Base-by-base conservation (phyloP, 2,797 vertebrate species). In the Coreius guichenoti region DNA sequence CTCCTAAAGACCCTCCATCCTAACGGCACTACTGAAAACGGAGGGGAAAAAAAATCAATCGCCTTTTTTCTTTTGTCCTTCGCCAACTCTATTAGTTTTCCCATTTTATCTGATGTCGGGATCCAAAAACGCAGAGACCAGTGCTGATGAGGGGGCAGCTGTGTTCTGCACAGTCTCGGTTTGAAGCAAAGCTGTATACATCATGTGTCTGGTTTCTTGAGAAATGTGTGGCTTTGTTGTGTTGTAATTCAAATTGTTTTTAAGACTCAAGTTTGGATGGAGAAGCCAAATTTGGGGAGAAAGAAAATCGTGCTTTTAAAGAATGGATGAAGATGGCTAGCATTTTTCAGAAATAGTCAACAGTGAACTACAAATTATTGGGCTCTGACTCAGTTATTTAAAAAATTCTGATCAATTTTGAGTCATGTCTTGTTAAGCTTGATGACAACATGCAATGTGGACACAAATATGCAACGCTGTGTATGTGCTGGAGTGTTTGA, bases 1-100 rank as follows among this genome's bases (percentile, higher is more conserved):
- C 93, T 93, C 92, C 93, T 95, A 95, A 95, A 94, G 95, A 94
- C 95, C 92, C 91, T 90, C 83, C 87, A 80, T 93, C 93, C 90
- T 93, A 89, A 94, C 72, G 87, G 92, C 90, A 92, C 89, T 87
- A 89, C 58, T 90, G 90, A 93, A 94, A 93, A 91, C 83, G 85
- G 85, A 87, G 72, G 26, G 7, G n/a, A 2, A 73, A 86, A 84
- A 87, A 67, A 87, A 94, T 94, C 93, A 93, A 93, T 95, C 88
- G 86, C 80, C 58, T 90, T 89, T 92, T 90, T 88, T 82, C 90
- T 90, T 92, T 92, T 94, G 92, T 93, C 93, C 92, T 92, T 94
- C 84, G 87, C 90, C 58, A 81, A 92, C 90, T 93, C 91, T 90
- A 92, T 93, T 94, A 93, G 90, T 89, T 94, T 86, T 86, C 54